Base-by-base conservation (phyloP, 2,888 invertebrate genomes). In the Ctena decussata region DNA sequence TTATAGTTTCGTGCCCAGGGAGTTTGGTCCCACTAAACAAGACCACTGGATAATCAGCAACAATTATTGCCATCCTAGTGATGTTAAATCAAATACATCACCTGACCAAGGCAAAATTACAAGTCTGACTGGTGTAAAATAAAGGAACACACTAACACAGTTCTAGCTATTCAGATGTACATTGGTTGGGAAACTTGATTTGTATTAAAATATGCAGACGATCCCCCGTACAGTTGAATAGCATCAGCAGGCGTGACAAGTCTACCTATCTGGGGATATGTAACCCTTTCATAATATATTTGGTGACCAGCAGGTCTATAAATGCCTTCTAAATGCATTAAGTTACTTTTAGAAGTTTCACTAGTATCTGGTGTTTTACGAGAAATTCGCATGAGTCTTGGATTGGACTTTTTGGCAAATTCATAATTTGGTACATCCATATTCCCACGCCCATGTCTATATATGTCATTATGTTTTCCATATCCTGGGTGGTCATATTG, bases 191-290 rank as follows among this genome's bases (percentile, higher is more conserved):
- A 77, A 24, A 78, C n/a, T 41, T 46, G 75, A 32, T 74, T 83
- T 15, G 83, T n/a, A 71, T 71, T 71, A 18, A 75, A 84, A n/a
- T 79, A 80, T 21, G 79, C 79, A 12, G 83, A 79, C 18, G 85
- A 78, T 39, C 80, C 49, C n/a, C 89, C 89, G 35, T 84, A 87
- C 24, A 78, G 46, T 73, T 81, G 83, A 27, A 87, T 79, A 21
- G 84, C 79, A 39, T 86, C 80, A 27, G 77, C 82, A 0, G 79
- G 84, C n/a, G 74, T 71, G 27, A 86, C 78, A 24, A 70, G 69
- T 74, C 82, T 75, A 18, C 77, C 83, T 46, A 37, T 79, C 74
- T 74, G 32, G 0, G 80, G 82, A 32, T 77, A 82, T 8, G 72
- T n/a, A 21, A 41, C 24, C 32, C 60, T 70, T 35, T 57, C 57